Conservation (phyloP, 1,140 invertebrate species). For the Drosophila pectinifera region DNA sequence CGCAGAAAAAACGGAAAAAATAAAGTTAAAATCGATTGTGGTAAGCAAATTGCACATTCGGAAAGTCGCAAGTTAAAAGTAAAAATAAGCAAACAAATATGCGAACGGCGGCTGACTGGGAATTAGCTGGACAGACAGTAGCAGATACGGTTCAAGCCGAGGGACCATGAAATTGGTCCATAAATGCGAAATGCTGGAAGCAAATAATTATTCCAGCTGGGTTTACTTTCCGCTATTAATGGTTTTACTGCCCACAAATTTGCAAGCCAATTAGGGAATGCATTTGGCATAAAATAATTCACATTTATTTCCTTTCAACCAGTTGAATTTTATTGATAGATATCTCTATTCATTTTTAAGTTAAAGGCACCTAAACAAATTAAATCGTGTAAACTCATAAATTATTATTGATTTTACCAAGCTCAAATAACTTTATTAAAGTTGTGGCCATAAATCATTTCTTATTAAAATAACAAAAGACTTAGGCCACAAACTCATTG, state of each 20-base stretch:
- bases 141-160: slow-evolving; percentile 25
- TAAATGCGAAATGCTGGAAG: slow-evolving; percentile 18
- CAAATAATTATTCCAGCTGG: slow-evolving; percentile 8
- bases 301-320: not conserved
- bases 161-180: slow-evolving; percentile 52
- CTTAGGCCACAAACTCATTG: slow-evolving; percentile 56
- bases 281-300: slow-evolving; percentile 14
- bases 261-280: slow-evolving; percentile 16
- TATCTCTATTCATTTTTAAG: not conserved
- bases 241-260: slow-evolving; percentile 8
- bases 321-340: not conserved
- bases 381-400: not conserved
- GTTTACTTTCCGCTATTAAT: slow-evolving; percentile 2
- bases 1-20: slow-evolving; percentile 21
- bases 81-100: slow-evolving; percentile 54
- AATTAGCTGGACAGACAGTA: slow-evolving; percentile 16
- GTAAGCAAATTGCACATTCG: slow-evolving; percentile 63
- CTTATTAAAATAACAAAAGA: slow-evolving; percentile 53
- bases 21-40: slow-evolving; percentile 44
- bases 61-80: slow-evolving; percentile 44
- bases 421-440: not conserved
- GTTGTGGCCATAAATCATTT: not conserved
- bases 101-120: slow-evolving; percentile 22
- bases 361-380: not conserved
- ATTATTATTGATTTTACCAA: not conserved